phyloP scores from a whole-genome alignment of 2,888 invertebrate genomes.

The Drosophila melanosoma region DNA sequence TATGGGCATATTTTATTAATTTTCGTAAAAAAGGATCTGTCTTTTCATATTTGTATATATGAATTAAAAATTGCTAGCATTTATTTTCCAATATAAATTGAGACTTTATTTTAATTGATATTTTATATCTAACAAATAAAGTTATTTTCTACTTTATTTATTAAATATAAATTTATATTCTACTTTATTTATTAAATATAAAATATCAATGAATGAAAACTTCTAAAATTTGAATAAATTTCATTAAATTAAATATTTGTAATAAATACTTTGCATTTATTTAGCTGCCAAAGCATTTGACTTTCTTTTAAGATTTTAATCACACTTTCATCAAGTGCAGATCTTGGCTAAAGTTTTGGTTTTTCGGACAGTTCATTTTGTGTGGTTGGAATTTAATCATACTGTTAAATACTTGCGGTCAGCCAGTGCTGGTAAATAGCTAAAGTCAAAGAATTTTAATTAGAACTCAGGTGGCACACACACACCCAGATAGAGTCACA shows the following conservation, averaged over 20 bases:
- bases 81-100: too few species aligned
- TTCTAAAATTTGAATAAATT: too few species aligned
- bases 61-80: background rate
- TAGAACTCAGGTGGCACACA: constrained; percentile 24
- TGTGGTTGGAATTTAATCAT: background rate
- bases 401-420: constrained; percentile 31
- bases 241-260: background rate
- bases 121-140: too few species aligned
- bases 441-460: constrained; percentile 44
- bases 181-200: too few species aligned
- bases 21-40: background rate
- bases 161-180: too few species aligned
- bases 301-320: background rate
- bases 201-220: too few species aligned
- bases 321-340: background rate
- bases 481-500: background rate
- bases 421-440: constrained; percentile 4
- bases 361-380: background rate
- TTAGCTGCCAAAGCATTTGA: background rate
- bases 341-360: background rate
- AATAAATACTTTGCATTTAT: background rate
- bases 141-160: too few species aligned
- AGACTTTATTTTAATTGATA: too few species aligned
- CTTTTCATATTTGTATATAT: background rate
- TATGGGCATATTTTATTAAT: background rate